Conservation (phyloP, 2,797 vertebrate genomes). For the Argyrosomus regius region DNA sequence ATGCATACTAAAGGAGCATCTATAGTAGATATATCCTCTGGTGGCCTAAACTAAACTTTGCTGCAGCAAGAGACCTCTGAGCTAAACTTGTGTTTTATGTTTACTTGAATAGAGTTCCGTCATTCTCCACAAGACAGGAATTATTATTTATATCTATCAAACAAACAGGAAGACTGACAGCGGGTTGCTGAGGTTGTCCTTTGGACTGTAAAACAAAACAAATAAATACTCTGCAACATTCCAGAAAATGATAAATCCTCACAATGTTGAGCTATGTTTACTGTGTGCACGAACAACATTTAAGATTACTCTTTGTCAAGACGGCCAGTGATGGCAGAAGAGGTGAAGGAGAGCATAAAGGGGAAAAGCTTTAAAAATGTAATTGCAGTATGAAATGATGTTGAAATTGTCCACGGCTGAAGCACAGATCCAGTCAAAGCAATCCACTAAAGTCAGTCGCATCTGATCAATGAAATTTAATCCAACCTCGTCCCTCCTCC, state of each 20-base stretch:
- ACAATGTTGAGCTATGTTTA: conserved; percentile 18
- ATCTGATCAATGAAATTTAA: conserved; percentile 61
- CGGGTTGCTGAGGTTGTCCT: conserved; percentile 24
- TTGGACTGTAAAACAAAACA: not conserved
- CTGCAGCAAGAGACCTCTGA: not conserved
- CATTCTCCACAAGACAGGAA: conserved; percentile 14
- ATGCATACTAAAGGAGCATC: conserved; percentile 7
- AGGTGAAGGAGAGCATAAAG: conserved; percentile 18
- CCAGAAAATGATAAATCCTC: not conserved
- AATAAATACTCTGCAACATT: conserved; percentile 21
- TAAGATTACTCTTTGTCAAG: conserved; percentile 39
- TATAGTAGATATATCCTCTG: not conserved
- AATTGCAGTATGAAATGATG: conserved; percentile 29
- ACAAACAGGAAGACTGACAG: conserved; percentile 27
- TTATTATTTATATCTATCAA: conserved; percentile 20
- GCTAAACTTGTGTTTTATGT: not conserved
- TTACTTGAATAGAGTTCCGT: conserved; percentile 9
- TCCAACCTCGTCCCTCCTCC: conserved; percentile 33
- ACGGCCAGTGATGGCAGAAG: conserved; percentile 34
- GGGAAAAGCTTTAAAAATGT: conserved; percentile 33
- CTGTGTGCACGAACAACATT: conserved; percentile 29
- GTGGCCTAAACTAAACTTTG: not conserved
- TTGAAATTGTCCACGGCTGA: conserved; percentile 24
- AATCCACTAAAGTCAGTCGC: conserved; percentile 14
- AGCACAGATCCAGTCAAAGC: conserved; percentile 39